phyloP scores from a whole-genome alignment of 2,797 vertebrate genomes.

The Hyperoplus immaculatus region DNA sequence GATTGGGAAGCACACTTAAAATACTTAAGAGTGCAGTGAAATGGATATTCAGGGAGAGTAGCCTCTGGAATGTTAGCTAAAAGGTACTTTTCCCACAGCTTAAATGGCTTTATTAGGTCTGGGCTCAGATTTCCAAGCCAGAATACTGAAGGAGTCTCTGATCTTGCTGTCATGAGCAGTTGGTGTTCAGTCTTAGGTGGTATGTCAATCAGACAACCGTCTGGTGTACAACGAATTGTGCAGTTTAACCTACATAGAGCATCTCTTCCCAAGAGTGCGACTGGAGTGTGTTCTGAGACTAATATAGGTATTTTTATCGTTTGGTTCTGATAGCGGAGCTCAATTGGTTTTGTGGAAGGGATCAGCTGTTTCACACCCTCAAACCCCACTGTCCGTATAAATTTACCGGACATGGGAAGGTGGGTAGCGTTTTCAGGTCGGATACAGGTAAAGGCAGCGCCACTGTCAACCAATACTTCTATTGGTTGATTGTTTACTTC shows the following conservation, averaged over 20 bases:
- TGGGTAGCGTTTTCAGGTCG: too few relatives aligned
- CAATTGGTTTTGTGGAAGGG: too few relatives aligned
- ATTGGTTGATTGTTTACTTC: too few relatives aligned
- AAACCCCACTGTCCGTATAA: too few relatives aligned
- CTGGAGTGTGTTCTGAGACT: too few relatives aligned
- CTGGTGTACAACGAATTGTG: constrained; percentile 13
- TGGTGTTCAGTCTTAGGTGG: background rate
- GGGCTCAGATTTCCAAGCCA: background rate
- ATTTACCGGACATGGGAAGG: too few relatives aligned
- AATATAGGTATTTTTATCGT: too few relatives aligned
- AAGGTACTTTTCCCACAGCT: background rate
- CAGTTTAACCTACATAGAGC: constrained; percentile 7
- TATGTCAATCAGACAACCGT: background rate
- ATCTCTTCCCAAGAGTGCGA: constrained; percentile 8
- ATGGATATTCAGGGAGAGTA: background rate
- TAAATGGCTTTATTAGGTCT: background rate
- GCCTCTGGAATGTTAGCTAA: background rate
- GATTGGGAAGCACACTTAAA: background rate
- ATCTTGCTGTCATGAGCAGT: background rate
- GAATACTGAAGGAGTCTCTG: background rate
- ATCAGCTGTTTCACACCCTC: too few relatives aligned
- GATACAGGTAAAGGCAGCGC: too few relatives aligned
- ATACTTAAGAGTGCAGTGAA: background rate
- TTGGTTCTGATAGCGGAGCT: too few relatives aligned
- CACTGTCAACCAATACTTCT: too few relatives aligned